A percentile compares a stretch with the other conserved stretches of the same genome.
phyloP scores from a whole-genome alignment of 2,113 vertebrate species.

The Malurus melanocephalus region DNA sequence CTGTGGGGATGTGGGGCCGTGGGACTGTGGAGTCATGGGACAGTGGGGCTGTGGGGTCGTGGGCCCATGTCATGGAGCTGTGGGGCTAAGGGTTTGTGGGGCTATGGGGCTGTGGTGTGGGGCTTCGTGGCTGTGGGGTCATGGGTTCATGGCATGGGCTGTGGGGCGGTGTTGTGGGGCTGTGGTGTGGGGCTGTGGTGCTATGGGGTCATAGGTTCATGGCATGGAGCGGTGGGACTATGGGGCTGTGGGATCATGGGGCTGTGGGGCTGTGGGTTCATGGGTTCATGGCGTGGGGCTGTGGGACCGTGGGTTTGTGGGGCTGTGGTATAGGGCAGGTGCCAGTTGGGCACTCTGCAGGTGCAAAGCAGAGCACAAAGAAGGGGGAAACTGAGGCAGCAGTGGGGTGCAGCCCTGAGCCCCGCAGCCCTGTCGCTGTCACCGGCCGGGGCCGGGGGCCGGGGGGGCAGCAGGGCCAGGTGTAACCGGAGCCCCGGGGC shows the following conservation, averaged over 20 bases:
- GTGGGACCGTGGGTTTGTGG: neutral
- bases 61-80: neutral
- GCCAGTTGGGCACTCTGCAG: accelerated
- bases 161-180: neutral
- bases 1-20: too few relatives aligned
- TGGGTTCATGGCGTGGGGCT: too few relatives aligned
- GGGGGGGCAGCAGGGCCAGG: neutral
- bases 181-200: neutral
- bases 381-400: neutral
- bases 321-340: neutral
- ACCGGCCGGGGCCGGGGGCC: neutral
- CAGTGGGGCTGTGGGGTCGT: neutral
- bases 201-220: neutral
- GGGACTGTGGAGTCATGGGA: too few relatives aligned
- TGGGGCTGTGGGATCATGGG: neutral
- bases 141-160: too few relatives aligned
- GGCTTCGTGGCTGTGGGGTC: neutral
- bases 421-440: neutral
- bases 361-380: neutral
- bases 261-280: accelerated
- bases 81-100: neutral
- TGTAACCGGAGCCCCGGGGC: neutral
- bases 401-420: accelerated
- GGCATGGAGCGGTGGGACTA: accelerated
- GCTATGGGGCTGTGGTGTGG: neutral